Percentiles rank a stretch among this genome's conserved stretches.
Evolutionary conservation across 2,888 invertebrate genomes (phyloP).

Genomic region (Sarcophaga subvicina): DNA sequence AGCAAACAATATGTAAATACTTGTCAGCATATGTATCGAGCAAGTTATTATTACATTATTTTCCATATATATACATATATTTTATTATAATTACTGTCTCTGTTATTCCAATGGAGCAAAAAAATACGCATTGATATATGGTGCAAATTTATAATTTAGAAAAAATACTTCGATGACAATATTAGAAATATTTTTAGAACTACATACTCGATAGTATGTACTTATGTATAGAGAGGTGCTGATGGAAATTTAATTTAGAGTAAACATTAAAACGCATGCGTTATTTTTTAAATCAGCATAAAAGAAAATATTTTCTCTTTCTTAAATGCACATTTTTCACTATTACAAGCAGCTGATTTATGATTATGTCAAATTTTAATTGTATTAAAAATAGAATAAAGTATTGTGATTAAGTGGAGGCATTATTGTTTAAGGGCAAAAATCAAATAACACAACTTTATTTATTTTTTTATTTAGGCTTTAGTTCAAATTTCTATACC

Average conservation of each 20-base stretch:
- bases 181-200: conserved; percentile 56
- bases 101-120: conserved; percentile 6
- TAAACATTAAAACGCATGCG: conserved; percentile 58
- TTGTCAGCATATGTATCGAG: too few relatives aligned
- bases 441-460: neutral
- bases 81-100: neutral
- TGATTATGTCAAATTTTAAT: conserved; percentile 37
- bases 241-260: conserved; percentile 48
- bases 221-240: conserved; percentile 45
- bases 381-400: neutral
- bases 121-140: neutral
- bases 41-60: too few relatives aligned
- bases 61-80: neutral
- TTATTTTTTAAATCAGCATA: conserved; percentile 41
- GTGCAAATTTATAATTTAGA: too few relatives aligned
- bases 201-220: conserved; percentile 24
- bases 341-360: conserved; percentile 60
- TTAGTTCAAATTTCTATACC: too few relatives aligned
- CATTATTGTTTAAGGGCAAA: too few relatives aligned
- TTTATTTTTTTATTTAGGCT: neutral
- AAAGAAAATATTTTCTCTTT: conserved; percentile 29
- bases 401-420: too few relatives aligned
- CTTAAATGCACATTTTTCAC: conserved; percentile 48
- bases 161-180: neutral
- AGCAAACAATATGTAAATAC: too few relatives aligned